Base-by-base conservation (phyloP, 2,113 vertebrate species). In the Lophochroa leadbeateri region DNA sequence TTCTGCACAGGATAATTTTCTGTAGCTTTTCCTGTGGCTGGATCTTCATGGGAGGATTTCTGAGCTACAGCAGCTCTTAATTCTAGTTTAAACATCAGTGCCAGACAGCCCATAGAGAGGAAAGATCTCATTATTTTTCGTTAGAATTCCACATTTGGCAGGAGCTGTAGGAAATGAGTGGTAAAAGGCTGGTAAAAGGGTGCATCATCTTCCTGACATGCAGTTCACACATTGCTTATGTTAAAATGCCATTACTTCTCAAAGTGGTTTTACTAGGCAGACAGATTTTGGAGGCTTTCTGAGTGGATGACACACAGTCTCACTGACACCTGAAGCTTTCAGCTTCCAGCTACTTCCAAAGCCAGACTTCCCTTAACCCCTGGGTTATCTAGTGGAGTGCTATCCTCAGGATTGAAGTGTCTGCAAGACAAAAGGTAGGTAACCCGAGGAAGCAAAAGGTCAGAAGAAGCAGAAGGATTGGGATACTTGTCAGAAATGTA, bases 61-160 rank as follows among this genome's bases (percentile, higher is more conserved):
- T 82, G 69, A 92, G 47, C 61, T 79, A n/a, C 50, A 88, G 77
- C 17, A 88, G 58, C 70, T 91, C 58, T 92, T 93, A 89, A 92
- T 94, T 93, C 60, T 55, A 72, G 43, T 78, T 95, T 76, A 87
- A 91, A 81, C 87, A 81, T 83, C 78, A 91, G 87, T 67, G 55
- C 47, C 90, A 95, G 33, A n/a, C 44, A 93, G 44, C 63, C 67
- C 41, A 58, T 10, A 27, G 55, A 41, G 15, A 89, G n/a, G 71
- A 91, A 81, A 94, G 21, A 47, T 75, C 58, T 87, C 44, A 39
- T 80, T 63, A 28, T 58, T 82, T 94, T 91, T 77, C 31, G 10
- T 65, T 21, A 75, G 74, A 41, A 61, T 69, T 78, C 60, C 50
- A 71, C 50, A 33, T 72, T 63, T 58, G 74, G 43, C 87, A 87